Percentiles rank a stretch among this genome's conserved stretches.
phyloP scores from a whole-genome alignment of 2,888 invertebrate genomes.

The Drosophila anomalata region DNA sequence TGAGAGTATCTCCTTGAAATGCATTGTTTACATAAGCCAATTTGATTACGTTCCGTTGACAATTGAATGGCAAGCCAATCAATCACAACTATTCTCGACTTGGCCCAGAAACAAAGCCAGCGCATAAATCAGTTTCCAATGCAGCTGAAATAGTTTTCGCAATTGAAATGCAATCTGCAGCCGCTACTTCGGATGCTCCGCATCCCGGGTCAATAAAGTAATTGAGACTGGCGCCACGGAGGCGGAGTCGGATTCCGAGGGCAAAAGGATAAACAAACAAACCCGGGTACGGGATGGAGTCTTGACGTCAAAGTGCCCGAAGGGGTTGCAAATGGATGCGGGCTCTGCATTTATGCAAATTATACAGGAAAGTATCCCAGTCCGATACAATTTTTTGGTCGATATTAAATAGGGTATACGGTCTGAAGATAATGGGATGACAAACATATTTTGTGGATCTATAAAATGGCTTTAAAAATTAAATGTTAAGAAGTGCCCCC shows the following conservation, averaged over 20 bases:
- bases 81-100: constrained; percentile 58
- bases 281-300: constrained; percentile 4
- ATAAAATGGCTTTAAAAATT: no score
- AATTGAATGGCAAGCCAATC: constrained; percentile 69
- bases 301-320: constrained; percentile 18
- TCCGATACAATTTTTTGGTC: constrained; percentile 27
- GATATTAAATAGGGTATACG: background rate
- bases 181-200: constrained; percentile 43
- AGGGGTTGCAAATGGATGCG: constrained; percentile 48
- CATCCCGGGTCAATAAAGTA: constrained; percentile 68
- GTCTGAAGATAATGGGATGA: constrained; percentile 13
- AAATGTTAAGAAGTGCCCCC: background rate
- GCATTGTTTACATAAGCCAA: constrained; percentile 70
- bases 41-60: constrained; percentile 68
- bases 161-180: constrained; percentile 50
- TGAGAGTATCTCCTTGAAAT: constrained; percentile 36
- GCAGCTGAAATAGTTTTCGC: constrained; percentile 24
- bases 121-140: constrained; percentile 16
- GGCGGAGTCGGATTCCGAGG: constrained; percentile 34
- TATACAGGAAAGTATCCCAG: constrained; percentile 11
- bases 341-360: constrained; percentile 44
- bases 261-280: constrained; percentile 34
- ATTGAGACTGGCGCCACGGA: constrained; percentile 74
- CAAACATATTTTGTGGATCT: no score
- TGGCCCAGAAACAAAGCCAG: constrained; percentile 37